Evolutionary conservation across 2,888 invertebrate species (phyloP), one percentile per base, ranked within the genome.

Genomic region (Chaetoderma sp.): DNA sequence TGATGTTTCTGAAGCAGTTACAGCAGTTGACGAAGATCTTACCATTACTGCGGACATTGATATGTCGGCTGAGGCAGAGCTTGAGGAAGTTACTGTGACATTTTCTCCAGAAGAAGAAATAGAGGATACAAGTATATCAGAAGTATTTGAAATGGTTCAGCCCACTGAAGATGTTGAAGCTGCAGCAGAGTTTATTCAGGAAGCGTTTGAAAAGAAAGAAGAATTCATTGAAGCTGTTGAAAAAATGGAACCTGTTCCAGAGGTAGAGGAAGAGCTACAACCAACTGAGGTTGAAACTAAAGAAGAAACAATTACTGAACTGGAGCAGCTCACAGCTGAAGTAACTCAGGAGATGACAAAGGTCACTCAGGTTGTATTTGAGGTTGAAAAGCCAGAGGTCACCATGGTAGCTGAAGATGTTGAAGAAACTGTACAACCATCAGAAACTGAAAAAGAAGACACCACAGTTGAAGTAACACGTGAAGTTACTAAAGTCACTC

Each of bases 91-190:
- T 23, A 56, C 4, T 23, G n/a, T 25, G n/a, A 0, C 23, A 30
- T 25, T 30, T 49, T 25, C n/a, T 27, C 25, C 33, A 52, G 13
- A 6, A 13, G 21, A 36, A 21, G 59, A 49, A 25, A 25, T 30
- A 5, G 23, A 39, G 5, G 57, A 33, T 42, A 18, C 54, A 4
- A 13, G 18, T 27, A 47, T 69, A 28, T 69, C 72, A 67, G 71
- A 60, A 42, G 30, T 49, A 21, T 25, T 66, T 45, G 16, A 70
- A 72, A 63, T 62, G 65, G 30, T 60, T 63, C 47, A 74, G 60
- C 54, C 72, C 45, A 45, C 58, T 47, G 44, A 45, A 39, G 39
- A 44, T 23, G 10, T 30, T 2, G 36, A 28, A 27, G 32, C 36
- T 36, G 44, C 47, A 56, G 18, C 57, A 30, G 55, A 57, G 47